These are phyloP conservation scores for Porites australiensis DNA, from an alignment of 64 coral and sea anemone species.

Conservation along the genomic window DNA sequence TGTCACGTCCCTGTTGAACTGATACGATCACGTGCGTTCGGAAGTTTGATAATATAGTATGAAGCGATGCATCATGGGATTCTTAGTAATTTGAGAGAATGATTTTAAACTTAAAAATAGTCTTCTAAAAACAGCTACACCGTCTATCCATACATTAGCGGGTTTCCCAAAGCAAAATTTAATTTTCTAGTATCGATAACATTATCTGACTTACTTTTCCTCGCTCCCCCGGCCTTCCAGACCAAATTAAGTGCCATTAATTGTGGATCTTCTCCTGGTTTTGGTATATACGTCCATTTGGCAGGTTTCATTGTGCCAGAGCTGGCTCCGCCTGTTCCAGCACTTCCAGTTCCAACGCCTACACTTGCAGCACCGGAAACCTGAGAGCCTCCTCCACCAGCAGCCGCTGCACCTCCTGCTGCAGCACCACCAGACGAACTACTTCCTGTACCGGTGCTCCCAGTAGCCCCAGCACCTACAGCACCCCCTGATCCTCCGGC, in stretches of 20 bases:
- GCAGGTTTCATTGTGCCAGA: neutral
- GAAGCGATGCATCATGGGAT: too few relatives aligned
- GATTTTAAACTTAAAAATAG: too few relatives aligned
- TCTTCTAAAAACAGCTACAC: too few relatives aligned
- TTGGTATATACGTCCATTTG: constrained; percentile 47
- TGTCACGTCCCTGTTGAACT: too few relatives aligned
- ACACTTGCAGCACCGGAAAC: neutral
- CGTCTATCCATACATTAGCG: too few relatives aligned
- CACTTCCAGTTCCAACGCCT: neutral
- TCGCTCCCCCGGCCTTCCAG: constrained; percentile 54
- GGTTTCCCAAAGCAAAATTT: too few relatives aligned
- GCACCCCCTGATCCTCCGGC: neutral
- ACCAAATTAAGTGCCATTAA: constrained; percentile 30
- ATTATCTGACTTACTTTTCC: constrained; percentile 44
- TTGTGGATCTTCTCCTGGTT: constrained; percentile 50
- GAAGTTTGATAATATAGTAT: too few relatives aligned
- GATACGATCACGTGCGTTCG: too few relatives aligned
- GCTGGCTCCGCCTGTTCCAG: neutral
- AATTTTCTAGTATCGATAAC: too few relatives aligned
- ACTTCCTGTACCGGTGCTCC: neutral
- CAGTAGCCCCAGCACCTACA: constrained; percentile 10
- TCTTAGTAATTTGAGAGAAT: too few relatives aligned
- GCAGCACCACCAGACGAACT: neutral
- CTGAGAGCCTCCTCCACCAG: neutral
- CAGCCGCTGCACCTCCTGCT: neutral